Evolutionary conservation across 2,113 vertebrate species (phyloP).

Genomic region (Corynorhinus townsendii): DNA sequence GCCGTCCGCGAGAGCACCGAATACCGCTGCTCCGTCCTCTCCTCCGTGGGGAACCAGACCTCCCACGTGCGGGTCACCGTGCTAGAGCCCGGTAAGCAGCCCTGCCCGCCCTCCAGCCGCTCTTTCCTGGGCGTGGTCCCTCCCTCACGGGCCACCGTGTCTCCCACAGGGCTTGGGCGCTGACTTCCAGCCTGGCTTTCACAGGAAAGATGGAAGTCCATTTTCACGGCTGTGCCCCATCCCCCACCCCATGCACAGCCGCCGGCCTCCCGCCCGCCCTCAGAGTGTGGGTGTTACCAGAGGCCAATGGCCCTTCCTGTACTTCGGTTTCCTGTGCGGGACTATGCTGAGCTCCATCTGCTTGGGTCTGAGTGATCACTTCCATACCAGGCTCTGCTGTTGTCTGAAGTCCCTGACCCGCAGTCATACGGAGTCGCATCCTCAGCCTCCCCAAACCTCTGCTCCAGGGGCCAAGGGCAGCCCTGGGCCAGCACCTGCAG

Average conservation of each 20-base stretch:
- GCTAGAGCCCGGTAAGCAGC: background rate
- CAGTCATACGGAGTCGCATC: background rate
- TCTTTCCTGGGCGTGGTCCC: background rate
- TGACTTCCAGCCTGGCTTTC: background rate
- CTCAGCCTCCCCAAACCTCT: background rate
- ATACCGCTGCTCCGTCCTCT: slow-evolving; percentile 87
- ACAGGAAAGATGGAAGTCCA: background rate
- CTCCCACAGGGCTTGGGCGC: background rate
- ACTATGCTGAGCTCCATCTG: background rate
- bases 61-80: slow-evolving; percentile 84
- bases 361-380: background rate
- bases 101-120: background rate
- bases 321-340: background rate
- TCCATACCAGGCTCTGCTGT: background rate
- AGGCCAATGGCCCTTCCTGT: background rate
- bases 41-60: slow-evolving; percentile 77
- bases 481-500: background rate
- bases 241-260: no score
- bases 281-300: background rate
- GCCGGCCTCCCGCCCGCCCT: rapidly evolving
- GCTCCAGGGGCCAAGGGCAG: background rate
- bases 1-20: slow-evolving; percentile 81
- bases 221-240: no score
- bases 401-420: background rate
- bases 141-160: no score